Evolutionary conservation across 2,888 invertebrate genomes (phyloP), one percentile per base, ranked within the genome.

Genomic region (Troilus luridus): DNA sequence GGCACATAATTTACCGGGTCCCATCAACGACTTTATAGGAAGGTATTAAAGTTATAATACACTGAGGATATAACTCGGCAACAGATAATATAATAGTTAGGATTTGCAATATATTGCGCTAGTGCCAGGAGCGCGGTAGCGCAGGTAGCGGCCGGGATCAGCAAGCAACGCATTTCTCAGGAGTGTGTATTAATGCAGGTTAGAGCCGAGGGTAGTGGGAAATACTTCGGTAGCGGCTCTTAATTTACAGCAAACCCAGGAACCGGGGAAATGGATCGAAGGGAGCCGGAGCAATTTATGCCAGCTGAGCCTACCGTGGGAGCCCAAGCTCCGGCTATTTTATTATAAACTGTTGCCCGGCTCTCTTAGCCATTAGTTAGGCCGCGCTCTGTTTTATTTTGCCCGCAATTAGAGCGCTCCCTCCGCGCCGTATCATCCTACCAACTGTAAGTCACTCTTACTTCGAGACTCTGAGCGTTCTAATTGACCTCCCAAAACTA

Each of bases 211-310:
- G 41, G 60, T 10, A 24, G 89, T 67, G 89, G 89, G 89, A 89
- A 89, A 54, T 60, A 54, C 89, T 54, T 64, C 89, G 64, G 89
- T 89, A 60, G 89, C 89, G n/a, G n/a, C 60, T 17, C 3, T 24
- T 88, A 64, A 89, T 89, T 89, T 89, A 89, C 89, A 64, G 64
- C 89, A 58, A 59, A 62, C 24, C 64, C 89, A 27, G 60, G 41
- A 64, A 62, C 89, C 24, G 89, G 21, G 89, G 54, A 89, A 89
- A 89, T 89, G 24, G 89, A 89, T 89, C 89, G 89, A 89, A 89
- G 64, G 64, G 12, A 67, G 41, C 11, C 54, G 89, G 41, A 64
- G 54, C 62, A 89, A 89, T 89, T 89, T 89, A 89, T 89, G 64
- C 64, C 64, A 54, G 10, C 67, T 27, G 19, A 19, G 58, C 9